phyloP scores from a whole-genome alignment of 1,140 invertebrate species.

The Pseudomyrmex pallidus region DNA sequence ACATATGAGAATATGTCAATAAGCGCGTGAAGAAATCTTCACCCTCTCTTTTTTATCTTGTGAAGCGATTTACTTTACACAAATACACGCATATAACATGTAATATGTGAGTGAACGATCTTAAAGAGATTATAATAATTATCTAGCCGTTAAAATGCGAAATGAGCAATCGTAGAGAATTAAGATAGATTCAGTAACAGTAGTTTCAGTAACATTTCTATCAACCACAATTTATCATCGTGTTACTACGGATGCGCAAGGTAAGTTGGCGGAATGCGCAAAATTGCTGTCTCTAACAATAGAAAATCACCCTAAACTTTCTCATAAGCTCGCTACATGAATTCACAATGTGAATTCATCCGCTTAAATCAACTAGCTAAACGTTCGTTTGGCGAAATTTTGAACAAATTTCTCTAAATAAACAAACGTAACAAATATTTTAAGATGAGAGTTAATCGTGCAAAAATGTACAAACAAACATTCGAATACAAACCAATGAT shows the following conservation, averaged over 20 bases:
- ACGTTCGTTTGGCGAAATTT: too few species aligned
- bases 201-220: conserved; percentile 12
- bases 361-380: conserved; percentile 10
- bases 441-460: not conserved
- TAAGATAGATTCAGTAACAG: conserved; percentile 9
- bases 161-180: not conserved
- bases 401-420: too few species aligned
- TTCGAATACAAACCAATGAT: not conserved
- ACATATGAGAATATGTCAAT: too few species aligned
- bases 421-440: not conserved
- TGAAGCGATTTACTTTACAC: too few species aligned
- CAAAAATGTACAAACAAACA: not conserved
- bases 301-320: conserved; percentile 40
- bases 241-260: not conserved
- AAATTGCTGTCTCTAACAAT: conserved; percentile 24
- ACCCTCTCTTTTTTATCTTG: too few species aligned
- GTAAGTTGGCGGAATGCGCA: conserved; percentile 5
- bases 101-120: not conserved
- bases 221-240: conserved; percentile 28
- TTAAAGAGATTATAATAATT: conserved; percentile 5
- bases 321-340: not conserved
- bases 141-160: not conserved
- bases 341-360: not conserved
- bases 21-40: too few species aligned
- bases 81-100: too few species aligned